Evolutionary conservation across 23 tunicate species (phyloP), one percentile per base, ranked within the genome.

Genomic region (Ciona savignyi): DNA sequence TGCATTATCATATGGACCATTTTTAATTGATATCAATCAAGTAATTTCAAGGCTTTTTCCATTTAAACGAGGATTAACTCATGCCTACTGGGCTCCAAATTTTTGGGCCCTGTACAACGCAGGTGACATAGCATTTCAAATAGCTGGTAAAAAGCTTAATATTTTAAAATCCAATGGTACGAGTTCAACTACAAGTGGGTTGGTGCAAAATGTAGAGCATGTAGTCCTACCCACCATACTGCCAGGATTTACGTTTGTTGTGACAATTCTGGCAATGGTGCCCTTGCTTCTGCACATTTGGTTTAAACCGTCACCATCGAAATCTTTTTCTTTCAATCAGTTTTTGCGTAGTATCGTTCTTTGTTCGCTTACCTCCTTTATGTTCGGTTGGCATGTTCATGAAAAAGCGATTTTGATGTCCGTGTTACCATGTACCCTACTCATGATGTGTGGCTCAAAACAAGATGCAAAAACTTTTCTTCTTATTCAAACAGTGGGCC

Each of bases 351-450:
- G 75, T 2, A 68, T 90, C 32, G 74, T 70, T 21, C 61, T 83
- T 23, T 77, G 82, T 28, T 90, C 97, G 29, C 51, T 90, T 23
- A 67, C 75, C 19, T 90, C 97, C 22, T 90, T 86, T 35, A 79
- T 93, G 88, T 93, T 93, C 70, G 98, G 98, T 27, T 93, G 98
- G 98, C 98, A 93, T 70, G 98, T 93, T 28, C 98, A 93, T 67
- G 98, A 93, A 73, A 93, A 93, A 69, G 98, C 98, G 29, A 93
- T 93, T 51, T 35, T 93, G 30, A 82, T 87, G 85, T 78, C 85
- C 1, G 69, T 93, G 2, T 42, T 93, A 25, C 98, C 98, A 24
- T 62, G 65, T 2, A 78, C 97, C 0, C 48, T 90, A 42, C 77
- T 90, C 0, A 82, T 86, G 29, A 24, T 90, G 26, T 29, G 63